phyloP scores from a whole-genome alignment of 2,797 vertebrate genomes.

The Sparus aurata region DNA sequence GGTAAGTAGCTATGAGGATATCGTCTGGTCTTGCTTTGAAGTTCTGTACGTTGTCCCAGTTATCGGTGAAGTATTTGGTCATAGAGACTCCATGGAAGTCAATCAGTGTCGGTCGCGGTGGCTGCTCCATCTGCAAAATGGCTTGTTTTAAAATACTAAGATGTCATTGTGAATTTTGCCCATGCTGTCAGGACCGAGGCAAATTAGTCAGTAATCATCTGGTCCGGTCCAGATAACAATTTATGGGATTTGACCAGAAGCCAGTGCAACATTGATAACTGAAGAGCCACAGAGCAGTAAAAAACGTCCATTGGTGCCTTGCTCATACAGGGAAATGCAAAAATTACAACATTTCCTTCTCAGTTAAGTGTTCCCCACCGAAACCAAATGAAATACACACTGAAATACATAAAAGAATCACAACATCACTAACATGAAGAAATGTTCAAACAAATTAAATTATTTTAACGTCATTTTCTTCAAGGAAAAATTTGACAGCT shows the following conservation, averaged over 20 bases:
- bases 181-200: background rate
- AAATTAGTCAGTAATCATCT: background rate
- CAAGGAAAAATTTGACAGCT: background rate
- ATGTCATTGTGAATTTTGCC: background rate
- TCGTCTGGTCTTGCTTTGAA: conserved; percentile 80
- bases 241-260: background rate
- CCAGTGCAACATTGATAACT: background rate
- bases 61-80: conserved; percentile 72
- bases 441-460: background rate
- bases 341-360: conserved; percentile 3
- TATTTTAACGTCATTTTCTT: background rate
- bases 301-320: accelerated
- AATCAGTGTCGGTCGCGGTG: conserved; percentile 61
- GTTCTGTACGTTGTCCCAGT: conserved; percentile 79
- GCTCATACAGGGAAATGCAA: background rate
- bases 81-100: conserved; percentile 79
- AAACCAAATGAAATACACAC: background rate
- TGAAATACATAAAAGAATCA: background rate
- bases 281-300: background rate
- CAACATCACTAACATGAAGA: background rate
- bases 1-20: conserved; percentile 78
- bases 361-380: background rate
- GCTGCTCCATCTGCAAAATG: conserved; percentile 42
- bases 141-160: background rate
- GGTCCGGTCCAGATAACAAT: background rate